Evolutionary conservation across 2,797 vertebrate species (phyloP).

Genomic region (Orestias chungarensis): DNA sequence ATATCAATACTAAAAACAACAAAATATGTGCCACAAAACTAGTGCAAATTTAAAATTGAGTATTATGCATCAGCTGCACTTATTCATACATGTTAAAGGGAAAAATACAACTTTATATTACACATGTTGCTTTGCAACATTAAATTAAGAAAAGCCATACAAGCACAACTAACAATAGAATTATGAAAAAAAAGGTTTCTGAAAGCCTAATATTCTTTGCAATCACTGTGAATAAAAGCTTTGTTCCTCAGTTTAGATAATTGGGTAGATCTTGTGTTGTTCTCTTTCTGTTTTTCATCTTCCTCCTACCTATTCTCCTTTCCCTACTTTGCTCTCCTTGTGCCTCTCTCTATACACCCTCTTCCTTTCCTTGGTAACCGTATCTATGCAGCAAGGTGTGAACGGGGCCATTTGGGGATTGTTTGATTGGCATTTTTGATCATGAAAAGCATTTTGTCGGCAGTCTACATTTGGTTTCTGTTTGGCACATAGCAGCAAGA

Average conservation of each 20-base stretch:
- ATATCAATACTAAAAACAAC: background rate
- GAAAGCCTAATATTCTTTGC: background rate
- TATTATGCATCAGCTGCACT: background rate
- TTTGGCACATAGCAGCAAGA: constrained; percentile 34
- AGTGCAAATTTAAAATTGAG: background rate
- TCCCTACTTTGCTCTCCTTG: constrained; percentile 18
- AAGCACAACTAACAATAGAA: background rate
- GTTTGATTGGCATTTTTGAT: constrained; percentile 55
- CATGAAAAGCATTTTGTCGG: constrained; percentile 40
- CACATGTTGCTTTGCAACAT: background rate
- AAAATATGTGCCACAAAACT: background rate
- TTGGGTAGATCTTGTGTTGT: background rate
- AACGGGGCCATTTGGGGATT: constrained; percentile 27
- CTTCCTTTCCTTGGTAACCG: constrained; percentile 47
- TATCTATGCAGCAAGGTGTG: constrained; percentile 53
- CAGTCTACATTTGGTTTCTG: constrained; percentile 18
- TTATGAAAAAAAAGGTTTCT: background rate
- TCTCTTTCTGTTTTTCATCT: background rate
- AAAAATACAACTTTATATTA: background rate
- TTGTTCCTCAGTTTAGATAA: background rate
- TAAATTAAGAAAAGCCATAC: background rate
- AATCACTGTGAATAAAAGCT: background rate
- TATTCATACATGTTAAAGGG: background rate
- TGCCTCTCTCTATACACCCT: constrained; percentile 15
- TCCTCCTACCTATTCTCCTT: constrained; percentile 11